Conservation (phyloP, 2,113 vertebrate species). For the Ursus arctos region DNA sequence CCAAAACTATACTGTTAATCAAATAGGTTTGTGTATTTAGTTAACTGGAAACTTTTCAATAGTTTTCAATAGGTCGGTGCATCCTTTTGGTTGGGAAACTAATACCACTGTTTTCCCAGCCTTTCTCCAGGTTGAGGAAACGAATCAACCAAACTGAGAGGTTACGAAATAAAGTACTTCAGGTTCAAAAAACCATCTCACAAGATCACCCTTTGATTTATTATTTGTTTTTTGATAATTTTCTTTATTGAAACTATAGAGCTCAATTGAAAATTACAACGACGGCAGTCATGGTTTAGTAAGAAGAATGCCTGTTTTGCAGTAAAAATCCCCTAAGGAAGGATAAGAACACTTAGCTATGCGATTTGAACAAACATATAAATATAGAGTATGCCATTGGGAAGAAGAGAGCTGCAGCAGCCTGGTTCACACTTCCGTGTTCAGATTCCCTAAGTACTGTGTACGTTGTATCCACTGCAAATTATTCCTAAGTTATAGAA, state of each 20-base stretch:
- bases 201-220: neutral
- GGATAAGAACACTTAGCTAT: conserved; percentile 42
- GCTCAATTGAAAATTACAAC: neutral
- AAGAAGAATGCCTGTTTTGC: conserved; percentile 25
- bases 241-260: conserved; percentile 46
- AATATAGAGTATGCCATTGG: conserved; percentile 4
- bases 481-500: conserved; percentile 48
- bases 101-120: neutral
- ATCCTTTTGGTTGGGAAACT: neutral
- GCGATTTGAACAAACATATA: conserved; percentile 20
- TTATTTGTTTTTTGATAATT: conserved; percentile 34
- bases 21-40: neutral
- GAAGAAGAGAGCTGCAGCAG: conserved; percentile 16
- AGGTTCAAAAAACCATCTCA: neutral
- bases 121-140: neutral
- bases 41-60: neutral
- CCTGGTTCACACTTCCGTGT: neutral
- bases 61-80: neutral
- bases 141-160: neutral
- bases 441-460: conserved; percentile 54
- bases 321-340: neutral
- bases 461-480: conserved; percentile 10
- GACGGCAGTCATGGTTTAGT: neutral
- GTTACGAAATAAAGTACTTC: neutral
- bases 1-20: neutral